phyloP scores from a whole-genome alignment of 2,113 vertebrate species.

The Strix uralensis region DNA sequence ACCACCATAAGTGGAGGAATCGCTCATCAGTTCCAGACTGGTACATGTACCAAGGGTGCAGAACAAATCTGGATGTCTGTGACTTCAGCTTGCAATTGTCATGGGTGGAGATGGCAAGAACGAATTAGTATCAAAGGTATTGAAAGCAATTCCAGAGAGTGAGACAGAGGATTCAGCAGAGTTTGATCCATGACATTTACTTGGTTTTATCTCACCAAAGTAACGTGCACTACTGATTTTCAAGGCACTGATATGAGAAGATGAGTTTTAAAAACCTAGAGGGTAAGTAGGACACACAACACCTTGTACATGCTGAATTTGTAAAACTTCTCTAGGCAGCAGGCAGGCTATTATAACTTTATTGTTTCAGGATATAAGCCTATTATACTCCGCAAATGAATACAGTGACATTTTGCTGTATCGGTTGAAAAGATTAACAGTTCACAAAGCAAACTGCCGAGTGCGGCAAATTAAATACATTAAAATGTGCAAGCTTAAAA shows the following conservation, averaged over 20 bases:
- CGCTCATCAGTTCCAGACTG: neutral
- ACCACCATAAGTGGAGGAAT: neutral
- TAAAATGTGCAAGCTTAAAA: conserved; percentile 70
- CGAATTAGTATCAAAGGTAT: neutral
- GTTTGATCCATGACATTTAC: neutral
- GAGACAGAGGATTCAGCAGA: neutral
- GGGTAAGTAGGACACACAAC: conserved; percentile 35
- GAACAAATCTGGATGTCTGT: neutral
- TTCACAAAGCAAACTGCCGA: conserved; percentile 73
- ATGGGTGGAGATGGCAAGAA: neutral
- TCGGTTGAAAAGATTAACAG: conserved; percentile 76
- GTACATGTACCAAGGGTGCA: neutral
- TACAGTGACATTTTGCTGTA: conserved; percentile 76
- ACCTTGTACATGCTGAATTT: conserved; percentile 39
- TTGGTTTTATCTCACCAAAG: conserved; percentile 19
- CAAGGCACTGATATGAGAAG: neutral
- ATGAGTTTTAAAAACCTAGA: conserved; percentile 59
- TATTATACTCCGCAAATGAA: conserved; percentile 74
- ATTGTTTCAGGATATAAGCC: conserved; percentile 77
- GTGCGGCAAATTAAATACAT: conserved; percentile 73
- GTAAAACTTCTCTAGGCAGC: conserved; percentile 48
- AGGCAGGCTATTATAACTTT: conserved; percentile 72
- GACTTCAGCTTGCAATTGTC: neutral
- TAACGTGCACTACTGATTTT: neutral
- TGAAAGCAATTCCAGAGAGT: neutral